Conservation (phyloP, 2,888 invertebrate genomes). For the Scaptomyza reducta region DNA sequence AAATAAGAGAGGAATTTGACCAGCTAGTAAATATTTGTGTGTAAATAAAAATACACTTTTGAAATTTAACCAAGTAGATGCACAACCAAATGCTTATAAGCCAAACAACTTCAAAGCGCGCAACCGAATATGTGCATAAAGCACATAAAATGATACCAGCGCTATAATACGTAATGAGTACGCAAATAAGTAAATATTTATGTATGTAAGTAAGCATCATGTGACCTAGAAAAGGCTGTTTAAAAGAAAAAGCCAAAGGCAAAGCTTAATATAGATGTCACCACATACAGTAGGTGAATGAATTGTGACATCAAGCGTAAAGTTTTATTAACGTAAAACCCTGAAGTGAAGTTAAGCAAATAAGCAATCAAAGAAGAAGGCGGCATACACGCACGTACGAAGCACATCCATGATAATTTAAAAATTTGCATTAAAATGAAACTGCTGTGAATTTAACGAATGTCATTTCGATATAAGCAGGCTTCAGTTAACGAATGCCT, state of each 20-base stretch:
- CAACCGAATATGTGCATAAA: neutral
- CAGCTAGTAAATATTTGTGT: conserved; percentile 37
- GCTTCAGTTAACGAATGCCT: neutral
- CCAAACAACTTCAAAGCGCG: conserved; percentile 34
- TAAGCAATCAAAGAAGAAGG: conserved; percentile 9
- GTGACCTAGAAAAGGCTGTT: conserved; percentile 3
- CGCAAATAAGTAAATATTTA: conserved; percentile 14
- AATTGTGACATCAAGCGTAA: conserved; percentile 30
- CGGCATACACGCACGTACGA: neutral
- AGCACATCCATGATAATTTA: neutral
- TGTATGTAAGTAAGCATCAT: neutral
- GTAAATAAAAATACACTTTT: conserved; percentile 17
- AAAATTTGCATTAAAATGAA: neutral
- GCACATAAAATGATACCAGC: neutral
- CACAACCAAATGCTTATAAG: conserved; percentile 15
- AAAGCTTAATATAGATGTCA: neutral
- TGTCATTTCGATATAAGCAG: neutral
- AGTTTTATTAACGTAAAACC: conserved; percentile 6
- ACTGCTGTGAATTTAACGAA: neutral
- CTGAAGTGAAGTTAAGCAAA: conserved; percentile 12
- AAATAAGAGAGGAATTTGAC: conserved; percentile 28
- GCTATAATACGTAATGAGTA: neutral
- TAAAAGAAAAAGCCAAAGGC: conserved; percentile 10
- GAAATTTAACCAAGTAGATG: conserved; percentile 37
- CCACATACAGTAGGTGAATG: conserved; percentile 12